These are phyloP conservation scores for Euwallacea similis DNA, from an alignment of 1,140 invertebrate genomes.

Conservation along the genomic window DNA sequence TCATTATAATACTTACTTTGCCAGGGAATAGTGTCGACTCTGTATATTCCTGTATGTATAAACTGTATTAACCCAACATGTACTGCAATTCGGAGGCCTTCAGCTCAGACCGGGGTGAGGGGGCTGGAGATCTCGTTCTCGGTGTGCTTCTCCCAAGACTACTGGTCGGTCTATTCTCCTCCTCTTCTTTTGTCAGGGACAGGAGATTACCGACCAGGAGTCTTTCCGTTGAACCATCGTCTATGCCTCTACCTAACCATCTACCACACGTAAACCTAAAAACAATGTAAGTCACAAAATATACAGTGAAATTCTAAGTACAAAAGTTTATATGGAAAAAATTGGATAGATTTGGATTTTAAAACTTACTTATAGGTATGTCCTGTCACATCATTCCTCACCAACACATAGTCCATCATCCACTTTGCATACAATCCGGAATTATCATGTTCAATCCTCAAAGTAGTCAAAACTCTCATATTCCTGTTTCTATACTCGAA, in stretches of 20 bases:
- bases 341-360: neutral
- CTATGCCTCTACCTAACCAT: constrained; percentile 94
- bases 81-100: constrained; percentile 62
- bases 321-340: neutral
- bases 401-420: constrained; percentile 93
- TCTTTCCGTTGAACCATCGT: constrained; percentile 95
- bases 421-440: constrained; percentile 89
- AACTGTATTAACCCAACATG: constrained; percentile 54
- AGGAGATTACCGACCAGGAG: constrained; percentile 89
- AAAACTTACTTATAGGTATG: constrained; percentile 82
- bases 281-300: neutral
- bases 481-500: constrained; percentile 97
- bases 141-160: constrained; percentile 55
- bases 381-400: constrained; percentile 93
- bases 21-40: constrained; percentile 13
- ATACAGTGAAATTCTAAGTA: no score
- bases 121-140: constrained; percentile 51
- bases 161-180: constrained; percentile 62
- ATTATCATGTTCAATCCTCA: constrained; percentile 96
- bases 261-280: constrained; percentile 92
- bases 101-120: constrained; percentile 49
- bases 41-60: constrained; percentile 15
- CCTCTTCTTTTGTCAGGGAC: constrained; percentile 62
- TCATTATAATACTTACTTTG: constrained; percentile 15
- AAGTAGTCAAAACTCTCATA: constrained; percentile 90